Evolutionary conservation across 2,113 vertebrate species (phyloP).

Genomic region (Cottus gobio): DNA sequence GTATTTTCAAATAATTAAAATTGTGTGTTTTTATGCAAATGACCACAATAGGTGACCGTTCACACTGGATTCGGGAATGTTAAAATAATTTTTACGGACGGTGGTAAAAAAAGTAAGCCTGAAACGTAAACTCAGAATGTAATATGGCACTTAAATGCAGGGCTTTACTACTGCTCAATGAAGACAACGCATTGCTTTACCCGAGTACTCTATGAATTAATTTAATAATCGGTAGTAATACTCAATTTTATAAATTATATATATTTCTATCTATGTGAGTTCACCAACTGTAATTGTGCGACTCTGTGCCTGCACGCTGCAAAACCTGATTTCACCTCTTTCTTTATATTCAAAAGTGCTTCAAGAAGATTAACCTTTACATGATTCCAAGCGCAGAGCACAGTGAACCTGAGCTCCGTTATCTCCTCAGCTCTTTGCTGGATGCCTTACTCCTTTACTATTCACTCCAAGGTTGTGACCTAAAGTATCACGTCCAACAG

Average conservation of each 20-base stretch:
- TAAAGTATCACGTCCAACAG: not conserved
- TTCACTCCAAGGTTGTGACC: constrained; percentile 16
- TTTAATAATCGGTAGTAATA: not conserved
- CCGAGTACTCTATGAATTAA: not conserved
- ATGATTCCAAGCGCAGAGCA: not conserved
- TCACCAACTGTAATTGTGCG: not conserved
- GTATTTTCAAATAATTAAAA: no score
- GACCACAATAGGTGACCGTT: no score
- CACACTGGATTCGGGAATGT: no score
- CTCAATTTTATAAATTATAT: not conserved
- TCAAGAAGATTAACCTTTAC: constrained; percentile 27
- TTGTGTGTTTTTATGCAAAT: no score
- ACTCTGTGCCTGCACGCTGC: constrained; percentile 3
- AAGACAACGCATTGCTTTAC: not conserved
- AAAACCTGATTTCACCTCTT: not conserved
- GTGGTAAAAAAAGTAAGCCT: no score
- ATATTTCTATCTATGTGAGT: not conserved
- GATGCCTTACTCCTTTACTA: not conserved
- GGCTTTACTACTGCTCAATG: not conserved
- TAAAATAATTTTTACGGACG: no score
- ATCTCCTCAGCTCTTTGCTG: constrained; percentile 9
- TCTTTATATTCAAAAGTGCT: not conserved
- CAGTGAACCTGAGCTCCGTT: not conserved
- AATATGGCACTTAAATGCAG: not conserved
- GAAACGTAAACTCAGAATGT: not conserved